phyloP scores from a whole-genome alignment of 2,888 invertebrate genomes.

The Trisateles emortualis region DNA sequence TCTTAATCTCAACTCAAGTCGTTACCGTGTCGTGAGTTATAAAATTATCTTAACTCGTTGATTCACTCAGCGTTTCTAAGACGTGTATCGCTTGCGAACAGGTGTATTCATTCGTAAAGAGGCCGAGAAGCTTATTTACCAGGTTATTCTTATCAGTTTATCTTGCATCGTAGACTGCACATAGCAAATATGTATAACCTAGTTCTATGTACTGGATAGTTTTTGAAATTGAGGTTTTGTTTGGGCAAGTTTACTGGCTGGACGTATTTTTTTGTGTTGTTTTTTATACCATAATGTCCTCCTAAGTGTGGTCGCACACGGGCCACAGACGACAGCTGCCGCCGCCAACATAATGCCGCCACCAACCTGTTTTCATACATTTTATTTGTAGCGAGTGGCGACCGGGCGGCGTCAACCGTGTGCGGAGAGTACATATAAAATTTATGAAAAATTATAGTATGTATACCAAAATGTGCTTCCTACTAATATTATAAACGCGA shows the following conservation, averaged over 20 bases:
- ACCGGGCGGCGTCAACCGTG: too few relatives aligned
- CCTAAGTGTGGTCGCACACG: too few relatives aligned
- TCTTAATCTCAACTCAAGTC: neutral
- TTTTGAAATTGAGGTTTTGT: neutral
- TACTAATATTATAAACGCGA: too few relatives aligned
- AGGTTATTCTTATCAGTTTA: constrained; percentile 35
- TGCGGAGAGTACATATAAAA: too few relatives aligned
- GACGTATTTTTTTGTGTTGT: too few relatives aligned
- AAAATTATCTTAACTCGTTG: constrained; percentile 16
- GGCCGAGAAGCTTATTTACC: constrained; percentile 30
- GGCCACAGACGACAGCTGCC: too few relatives aligned
- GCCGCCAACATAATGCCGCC: too few relatives aligned
- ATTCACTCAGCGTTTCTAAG: constrained; percentile 32
- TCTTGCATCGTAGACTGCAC: constrained; percentile 3
- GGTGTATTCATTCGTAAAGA: constrained; percentile 33
- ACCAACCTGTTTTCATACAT: too few relatives aligned
- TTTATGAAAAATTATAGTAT: too few relatives aligned
- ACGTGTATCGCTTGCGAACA: constrained; percentile 40
- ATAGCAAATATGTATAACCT: neutral
- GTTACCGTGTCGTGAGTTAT: neutral
- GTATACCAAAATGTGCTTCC: too few relatives aligned
- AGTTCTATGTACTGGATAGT: neutral
- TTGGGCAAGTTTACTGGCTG: neutral
- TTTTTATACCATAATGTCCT: too few relatives aligned
- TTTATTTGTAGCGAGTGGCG: too few relatives aligned